Base-by-base conservation (phyloP, 1,140 invertebrate species). In the Megathymus violae region DNA sequence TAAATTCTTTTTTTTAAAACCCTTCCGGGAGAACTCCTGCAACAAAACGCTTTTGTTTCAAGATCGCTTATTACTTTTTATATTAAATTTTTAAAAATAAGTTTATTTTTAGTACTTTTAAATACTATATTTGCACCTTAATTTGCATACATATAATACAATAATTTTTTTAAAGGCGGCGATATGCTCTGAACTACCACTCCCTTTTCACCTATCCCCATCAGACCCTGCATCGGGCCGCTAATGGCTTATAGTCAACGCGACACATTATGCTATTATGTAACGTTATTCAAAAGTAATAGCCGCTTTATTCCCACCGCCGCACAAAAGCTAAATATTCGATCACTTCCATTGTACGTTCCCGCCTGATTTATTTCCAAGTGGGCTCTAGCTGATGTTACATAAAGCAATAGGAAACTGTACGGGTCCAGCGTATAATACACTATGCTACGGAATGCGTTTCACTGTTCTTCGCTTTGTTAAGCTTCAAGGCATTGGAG, bases 371-470 rank as follows among this genome's bases (percentile, higher is more conserved):
- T 52, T 52, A 52, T 52, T 52, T 52, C 50, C 16, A 52, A 52
- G 17, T 34, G 38, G 19, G n/a, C n/a, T 50, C 14, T 31, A 43
- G 10, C 19, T 3, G 51, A 11, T 9, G 40, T 62, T 54, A 40
- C 43, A 59, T 62, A 56, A 52, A 56, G 14, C 40, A 22, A 46
- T 64, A 67, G 46, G 40, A 62, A 62, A 62, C 25, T 17, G 58
- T 41, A 34, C 58, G 38, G 46, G 52, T 60, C 41, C 44, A 34
- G 44, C 34, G 47, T 59, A 56, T 47, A 52, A 40, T 43, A 47
- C 47, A 54, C 46, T 59, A 64, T 62, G 66, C 69, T 19, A 22
- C 48, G 65, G 65, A 68, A 71, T 62, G 65, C 52, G 60, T 71
- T 71, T 68, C 59, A 65, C 62, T 65, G 51, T n/a, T n/a, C n/a